These are phyloP conservation scores for Lates japonicus DNA, from an alignment of 2,797 vertebrate species.

Conservation along the genomic window DNA sequence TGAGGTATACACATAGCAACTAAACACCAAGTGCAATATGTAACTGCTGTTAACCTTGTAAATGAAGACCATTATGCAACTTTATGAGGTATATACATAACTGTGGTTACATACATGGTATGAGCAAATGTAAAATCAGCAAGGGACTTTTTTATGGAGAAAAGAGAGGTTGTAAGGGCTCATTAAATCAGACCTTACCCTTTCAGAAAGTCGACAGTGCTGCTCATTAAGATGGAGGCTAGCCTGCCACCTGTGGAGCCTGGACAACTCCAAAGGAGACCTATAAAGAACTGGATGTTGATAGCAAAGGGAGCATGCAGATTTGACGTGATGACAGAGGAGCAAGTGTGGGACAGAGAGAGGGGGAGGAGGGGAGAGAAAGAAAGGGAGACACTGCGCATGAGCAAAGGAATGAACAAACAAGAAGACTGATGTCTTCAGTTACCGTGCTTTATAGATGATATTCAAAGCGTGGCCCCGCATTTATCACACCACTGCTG, in stretches of 20 bases:
- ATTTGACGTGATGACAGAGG: constrained; percentile 30
- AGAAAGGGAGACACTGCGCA: not conserved
- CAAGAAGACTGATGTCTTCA: constrained; percentile 71
- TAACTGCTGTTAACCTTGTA: not conserved
- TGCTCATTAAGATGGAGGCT: constrained; percentile 55
- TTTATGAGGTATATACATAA: not conserved
- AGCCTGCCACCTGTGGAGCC: constrained; percentile 48
- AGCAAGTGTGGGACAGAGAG: constrained; percentile 8
- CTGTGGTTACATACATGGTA: not conserved
- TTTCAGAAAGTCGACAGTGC: constrained; percentile 29
- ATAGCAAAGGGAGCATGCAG: constrained; percentile 21
- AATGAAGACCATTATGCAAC: not conserved
- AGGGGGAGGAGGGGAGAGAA: not conserved
- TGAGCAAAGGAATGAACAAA: constrained; percentile 58
- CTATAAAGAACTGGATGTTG: constrained; percentile 30
- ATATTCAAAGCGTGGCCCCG: constrained; percentile 72
- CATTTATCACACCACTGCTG: constrained; percentile 66
- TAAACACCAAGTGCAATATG: not conserved
- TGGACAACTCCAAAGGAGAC: constrained; percentile 36
- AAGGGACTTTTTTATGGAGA: constrained; percentile 4
- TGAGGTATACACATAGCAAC: not conserved
- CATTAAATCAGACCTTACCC: constrained; percentile 50
- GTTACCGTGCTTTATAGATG: constrained; percentile 73
- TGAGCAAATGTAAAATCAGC: constrained; percentile 18
- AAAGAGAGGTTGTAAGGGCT: constrained; percentile 20